Percentiles rank a stretch among this genome's conserved stretches.
These are phyloP conservation scores for Chauna torquata DNA, from an alignment of 2,113 vertebrate species.

Conservation along the genomic window DNA sequence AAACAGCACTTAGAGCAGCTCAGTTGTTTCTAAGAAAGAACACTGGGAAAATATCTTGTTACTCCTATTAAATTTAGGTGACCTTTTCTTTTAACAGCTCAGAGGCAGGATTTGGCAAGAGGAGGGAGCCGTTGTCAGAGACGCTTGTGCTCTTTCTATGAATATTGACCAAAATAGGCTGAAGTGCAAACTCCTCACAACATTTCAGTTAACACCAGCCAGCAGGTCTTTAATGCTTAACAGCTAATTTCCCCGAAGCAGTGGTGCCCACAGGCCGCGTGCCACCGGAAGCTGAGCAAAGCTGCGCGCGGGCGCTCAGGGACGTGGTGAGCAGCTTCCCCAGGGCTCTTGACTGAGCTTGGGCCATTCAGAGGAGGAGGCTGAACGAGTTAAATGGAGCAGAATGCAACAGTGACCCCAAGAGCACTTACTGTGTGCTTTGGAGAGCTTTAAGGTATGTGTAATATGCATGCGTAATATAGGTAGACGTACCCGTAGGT, in stretches of 20 bases:
- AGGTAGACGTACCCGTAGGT: neutral
- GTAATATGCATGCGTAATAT: neutral
- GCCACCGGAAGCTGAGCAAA: neutral
- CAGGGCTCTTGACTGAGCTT: rapidly evolving
- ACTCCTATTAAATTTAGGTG: slow-evolving; percentile 42
- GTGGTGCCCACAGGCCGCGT: neutral
- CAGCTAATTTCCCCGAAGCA: neutral
- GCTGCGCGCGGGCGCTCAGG: rapidly evolving
- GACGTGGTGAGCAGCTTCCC: rapidly evolving
- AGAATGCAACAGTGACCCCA: rapidly evolving
- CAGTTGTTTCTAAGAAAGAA: slow-evolving; percentile 45
- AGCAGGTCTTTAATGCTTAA: neutral
- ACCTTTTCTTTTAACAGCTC: slow-evolving; percentile 53
- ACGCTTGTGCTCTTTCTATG: neutral
- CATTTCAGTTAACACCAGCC: neutral
- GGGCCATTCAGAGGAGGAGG: neutral
- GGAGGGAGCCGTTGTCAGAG: neutral
- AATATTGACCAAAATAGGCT: slow-evolving; percentile 27
- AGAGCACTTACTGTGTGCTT: neutral
- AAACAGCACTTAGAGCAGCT: neutral
- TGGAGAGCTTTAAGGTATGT: neutral
- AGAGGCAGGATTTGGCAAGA: slow-evolving; percentile 21
- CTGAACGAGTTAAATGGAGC: neutral
- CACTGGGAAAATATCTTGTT: slow-evolving; percentile 46
- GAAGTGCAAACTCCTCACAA: neutral